Conservation (phyloP, 2,888 invertebrate genomes). For the Erebia palarica region DNA sequence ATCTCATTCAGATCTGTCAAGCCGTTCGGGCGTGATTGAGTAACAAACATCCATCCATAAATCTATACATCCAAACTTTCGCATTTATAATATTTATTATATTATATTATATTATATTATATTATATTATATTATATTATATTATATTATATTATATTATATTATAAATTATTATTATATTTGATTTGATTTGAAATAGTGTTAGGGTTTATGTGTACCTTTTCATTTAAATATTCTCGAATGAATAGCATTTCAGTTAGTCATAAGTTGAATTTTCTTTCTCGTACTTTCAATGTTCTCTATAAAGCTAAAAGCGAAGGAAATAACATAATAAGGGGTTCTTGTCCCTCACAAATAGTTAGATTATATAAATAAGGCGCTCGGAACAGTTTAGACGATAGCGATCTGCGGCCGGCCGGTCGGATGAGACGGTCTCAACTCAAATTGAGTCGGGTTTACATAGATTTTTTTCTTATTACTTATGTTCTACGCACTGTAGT, state of each 20-base stretch:
- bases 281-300: slow-evolving; percentile 1
- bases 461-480: slow-evolving; percentile 63
- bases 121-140: too few relatives aligned
- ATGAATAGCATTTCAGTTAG: neutral
- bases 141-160: too few relatives aligned
- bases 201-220: too few relatives aligned
- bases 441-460: slow-evolving; percentile 75
- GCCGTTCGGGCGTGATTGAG: too few relatives aligned
- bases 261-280: neutral
- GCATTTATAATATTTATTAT: too few relatives aligned
- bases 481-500: slow-evolving; percentile 50
- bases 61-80: too few relatives aligned
- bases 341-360: slow-evolving; percentile 78
- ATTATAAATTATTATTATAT: too few relatives aligned
- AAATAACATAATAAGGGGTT: slow-evolving; percentile 66
- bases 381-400: slow-evolving; percentile 71
- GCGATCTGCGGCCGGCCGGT: slow-evolving; percentile 67
- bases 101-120: too few relatives aligned
- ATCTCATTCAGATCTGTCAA: too few relatives aligned
- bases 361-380: slow-evolving; percentile 82
- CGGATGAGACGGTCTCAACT: slow-evolving; percentile 48
- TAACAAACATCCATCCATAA: too few relatives aligned
- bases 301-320: slow-evolving; percentile 37
- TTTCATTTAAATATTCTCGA: too few relatives aligned
- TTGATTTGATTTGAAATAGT: too few relatives aligned